Percentiles rank a stretch among this genome's conserved stretches.
Conservation (phyloP, 1,140 invertebrate genomes). For the Oedothorax gibbosus region DNA sequence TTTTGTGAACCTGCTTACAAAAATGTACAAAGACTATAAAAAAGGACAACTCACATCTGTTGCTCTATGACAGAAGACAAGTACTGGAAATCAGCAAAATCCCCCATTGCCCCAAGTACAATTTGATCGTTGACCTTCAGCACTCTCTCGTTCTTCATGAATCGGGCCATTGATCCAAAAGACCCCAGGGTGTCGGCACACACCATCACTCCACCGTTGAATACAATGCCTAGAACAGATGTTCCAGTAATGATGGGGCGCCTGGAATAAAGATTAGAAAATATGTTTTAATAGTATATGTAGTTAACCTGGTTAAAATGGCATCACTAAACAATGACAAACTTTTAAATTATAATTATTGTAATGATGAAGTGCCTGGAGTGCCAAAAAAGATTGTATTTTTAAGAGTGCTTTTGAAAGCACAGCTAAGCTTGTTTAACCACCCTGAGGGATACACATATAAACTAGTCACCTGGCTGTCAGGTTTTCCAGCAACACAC, state of each 20-base stretch:
- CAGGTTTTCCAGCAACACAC: too few species aligned
- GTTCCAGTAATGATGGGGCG: slow-evolving; percentile 88
- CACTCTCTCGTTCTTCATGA: slow-evolving; percentile 83
- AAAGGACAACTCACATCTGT: slow-evolving; percentile 80
- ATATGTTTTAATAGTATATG: neutral
- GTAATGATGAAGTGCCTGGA: neutral
- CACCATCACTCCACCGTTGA: slow-evolving; percentile 88
- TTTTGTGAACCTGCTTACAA: slow-evolving; percentile 85
- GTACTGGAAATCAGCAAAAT: slow-evolving; percentile 96
- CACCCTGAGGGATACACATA: too few species aligned
- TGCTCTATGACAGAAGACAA: slow-evolving; percentile 88
- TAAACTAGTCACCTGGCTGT: too few species aligned
- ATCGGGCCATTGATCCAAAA: slow-evolving; percentile 91
- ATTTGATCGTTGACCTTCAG: slow-evolving; percentile 90
- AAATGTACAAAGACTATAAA: neutral
- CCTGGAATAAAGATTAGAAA: slow-evolving; percentile 4
- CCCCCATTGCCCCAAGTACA: slow-evolving; percentile 88
- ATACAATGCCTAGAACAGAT: slow-evolving; percentile 88
- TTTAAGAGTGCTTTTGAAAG: too few species aligned
- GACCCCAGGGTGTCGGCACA: slow-evolving; percentile 91
- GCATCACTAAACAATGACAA: neutral
- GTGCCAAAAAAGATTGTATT: neutral
- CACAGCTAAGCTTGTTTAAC: too few species aligned
- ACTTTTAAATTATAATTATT: too few species aligned
- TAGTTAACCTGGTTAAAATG: neutral